These are phyloP conservation scores for Sebastes iracundus DNA, from an alignment of 2,797 vertebrate species.

Conservation along the genomic window DNA sequence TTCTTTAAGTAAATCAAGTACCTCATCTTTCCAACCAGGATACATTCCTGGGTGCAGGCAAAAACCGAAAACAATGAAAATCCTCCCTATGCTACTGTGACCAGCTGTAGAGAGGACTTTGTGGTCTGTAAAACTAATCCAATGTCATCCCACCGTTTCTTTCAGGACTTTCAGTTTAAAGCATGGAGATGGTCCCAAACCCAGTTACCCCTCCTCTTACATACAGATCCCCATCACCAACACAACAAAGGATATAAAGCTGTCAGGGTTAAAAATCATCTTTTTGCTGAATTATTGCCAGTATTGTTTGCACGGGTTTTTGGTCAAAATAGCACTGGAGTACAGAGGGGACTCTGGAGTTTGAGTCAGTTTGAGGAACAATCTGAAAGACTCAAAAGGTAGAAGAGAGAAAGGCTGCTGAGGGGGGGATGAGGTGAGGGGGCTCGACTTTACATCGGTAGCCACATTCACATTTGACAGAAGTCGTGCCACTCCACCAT, in stretches of 20 bases:
- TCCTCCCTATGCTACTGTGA: constrained; percentile 67
- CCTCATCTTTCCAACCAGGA: constrained; percentile 81
- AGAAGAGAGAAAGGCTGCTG: constrained; percentile 58
- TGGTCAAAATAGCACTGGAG: constrained; percentile 76
- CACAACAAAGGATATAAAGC: constrained; percentile 77
- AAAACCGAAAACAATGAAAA: constrained; percentile 65
- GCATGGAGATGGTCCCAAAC: constrained; percentile 77
- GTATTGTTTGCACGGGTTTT: constrained; percentile 76
- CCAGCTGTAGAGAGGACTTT: constrained; percentile 63
- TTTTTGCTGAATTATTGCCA: constrained; percentile 82
- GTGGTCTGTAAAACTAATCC: constrained; percentile 71
- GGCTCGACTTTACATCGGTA: constrained; percentile 62
- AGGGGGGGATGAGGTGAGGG: constrained; percentile 60
- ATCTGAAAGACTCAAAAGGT: constrained; percentile 56
- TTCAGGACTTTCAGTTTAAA: constrained; percentile 73
- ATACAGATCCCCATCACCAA: constrained; percentile 67
- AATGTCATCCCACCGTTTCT: constrained; percentile 55
- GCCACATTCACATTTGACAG: constrained; percentile 80
- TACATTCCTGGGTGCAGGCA: constrained; percentile 76
- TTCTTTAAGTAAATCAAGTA: constrained; percentile 89
- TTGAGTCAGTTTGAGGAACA: constrained; percentile 39
- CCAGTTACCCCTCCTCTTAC: constrained; percentile 60
- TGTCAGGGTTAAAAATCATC: constrained; percentile 76
- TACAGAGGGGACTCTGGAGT: constrained; percentile 54
- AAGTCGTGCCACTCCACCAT: constrained; percentile 65